A percentile compares a stretch with the other conserved stretches of the same genome.
Evolutionary conservation across 2,888 invertebrate genomes (phyloP).

Genomic region (Acrobasis repandana): DNA sequence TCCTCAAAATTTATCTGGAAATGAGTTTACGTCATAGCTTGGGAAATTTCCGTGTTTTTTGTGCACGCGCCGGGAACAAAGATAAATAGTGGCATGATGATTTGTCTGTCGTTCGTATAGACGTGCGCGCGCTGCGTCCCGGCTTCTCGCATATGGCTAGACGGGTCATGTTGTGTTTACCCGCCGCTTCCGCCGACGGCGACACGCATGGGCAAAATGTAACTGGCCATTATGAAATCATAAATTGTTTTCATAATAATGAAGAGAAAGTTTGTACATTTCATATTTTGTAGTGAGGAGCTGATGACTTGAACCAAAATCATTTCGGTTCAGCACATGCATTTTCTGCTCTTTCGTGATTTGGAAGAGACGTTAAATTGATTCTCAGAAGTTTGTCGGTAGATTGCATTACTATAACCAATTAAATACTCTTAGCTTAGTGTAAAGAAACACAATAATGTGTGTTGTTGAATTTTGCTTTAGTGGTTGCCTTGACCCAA

Average conservation of each 20-base stretch:
- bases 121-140: slow-evolving; percentile 31
- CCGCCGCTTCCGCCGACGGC: slow-evolving; percentile 48
- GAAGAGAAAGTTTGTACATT: not conserved
- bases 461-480: no score
- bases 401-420: no score
- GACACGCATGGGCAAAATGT: slow-evolving; percentile 31
- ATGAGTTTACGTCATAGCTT: not conserved
- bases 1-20: slow-evolving; percentile 9
- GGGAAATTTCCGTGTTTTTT: slow-evolving; percentile 10
- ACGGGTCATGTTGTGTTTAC: slow-evolving; percentile 63
- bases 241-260: slow-evolving; percentile 9
- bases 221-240: not conserved
- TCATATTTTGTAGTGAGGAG: no score
- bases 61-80: slow-evolving; percentile 2
- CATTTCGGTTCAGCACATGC: no score
- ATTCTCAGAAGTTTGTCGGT: no score
- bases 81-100: slow-evolving; percentile 12
- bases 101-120: slow-evolving; percentile 13
- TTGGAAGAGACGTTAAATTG: no score
- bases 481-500: no score
- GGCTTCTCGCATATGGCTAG: slow-evolving; percentile 57
- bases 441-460: no score
- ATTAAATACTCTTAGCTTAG: no score
- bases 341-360: no score
- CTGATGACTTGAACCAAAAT: no score